Conservation (phyloP, 2,797 vertebrate species). For the Cacajao melanocephalus region DNA sequence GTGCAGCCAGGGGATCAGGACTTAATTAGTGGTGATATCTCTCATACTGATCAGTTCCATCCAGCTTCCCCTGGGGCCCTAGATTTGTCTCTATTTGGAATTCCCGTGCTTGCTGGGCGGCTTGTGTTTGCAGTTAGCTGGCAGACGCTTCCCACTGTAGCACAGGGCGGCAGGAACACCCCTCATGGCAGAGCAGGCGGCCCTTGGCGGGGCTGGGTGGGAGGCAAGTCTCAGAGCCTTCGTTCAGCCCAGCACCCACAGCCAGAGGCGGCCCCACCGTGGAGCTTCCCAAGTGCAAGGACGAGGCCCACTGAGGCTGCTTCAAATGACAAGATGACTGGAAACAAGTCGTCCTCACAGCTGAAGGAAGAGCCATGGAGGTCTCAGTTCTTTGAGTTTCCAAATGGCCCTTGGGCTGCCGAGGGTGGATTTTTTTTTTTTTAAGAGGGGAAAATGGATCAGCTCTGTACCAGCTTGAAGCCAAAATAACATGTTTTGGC, state of each 20-base stretch:
- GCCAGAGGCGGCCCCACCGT: constrained; percentile 41
- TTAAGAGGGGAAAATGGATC: constrained; percentile 17
- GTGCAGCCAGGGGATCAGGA: constrained; percentile 92
- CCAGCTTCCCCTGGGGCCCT: constrained; percentile 83
- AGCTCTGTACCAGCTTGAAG: constrained; percentile 68
- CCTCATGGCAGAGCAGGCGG: constrained; percentile 55
- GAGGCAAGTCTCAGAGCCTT: constrained; percentile 26
- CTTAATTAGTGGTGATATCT: constrained; percentile 91
- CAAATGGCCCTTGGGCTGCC: constrained; percentile 64
- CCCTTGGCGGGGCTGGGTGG: background rate
- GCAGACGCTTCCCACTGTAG: constrained; percentile 61
- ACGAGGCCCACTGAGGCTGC: background rate
- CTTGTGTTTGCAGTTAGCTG: constrained; percentile 75
- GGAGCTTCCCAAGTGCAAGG: constrained; percentile 26
- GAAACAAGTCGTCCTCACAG: background rate
- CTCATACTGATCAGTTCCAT: constrained; percentile 81
- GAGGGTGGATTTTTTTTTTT: background rate
- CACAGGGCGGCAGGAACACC: background rate
- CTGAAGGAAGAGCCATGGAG: background rate
- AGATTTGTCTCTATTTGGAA: constrained; percentile 85
- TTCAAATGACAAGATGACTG: no score
- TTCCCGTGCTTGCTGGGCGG: constrained; percentile 79
- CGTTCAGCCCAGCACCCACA: background rate
- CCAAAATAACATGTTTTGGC: constrained; percentile 80
- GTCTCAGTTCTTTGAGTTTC: background rate